phyloP scores from a whole-genome alignment of 2,797 vertebrate genomes.

The Pseudochirops corinnae region DNA sequence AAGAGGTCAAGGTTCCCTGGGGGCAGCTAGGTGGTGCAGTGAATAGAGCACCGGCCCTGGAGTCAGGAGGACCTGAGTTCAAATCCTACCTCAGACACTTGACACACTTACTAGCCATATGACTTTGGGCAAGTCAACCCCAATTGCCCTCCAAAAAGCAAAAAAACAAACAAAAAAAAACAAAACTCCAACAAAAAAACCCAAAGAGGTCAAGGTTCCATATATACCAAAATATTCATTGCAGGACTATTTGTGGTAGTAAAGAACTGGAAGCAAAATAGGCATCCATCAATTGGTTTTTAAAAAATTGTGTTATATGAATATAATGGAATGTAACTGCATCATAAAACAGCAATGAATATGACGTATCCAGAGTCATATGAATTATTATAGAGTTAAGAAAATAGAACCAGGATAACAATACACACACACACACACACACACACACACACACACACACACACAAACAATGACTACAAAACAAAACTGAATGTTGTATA shows the following conservation, averaged over 20 bases:
- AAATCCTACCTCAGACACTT: no score
- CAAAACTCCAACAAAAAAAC: no score
- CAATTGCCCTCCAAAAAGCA: no score
- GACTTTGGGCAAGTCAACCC: no score
- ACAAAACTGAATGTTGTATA: neutral
- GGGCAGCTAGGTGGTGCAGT: no score
- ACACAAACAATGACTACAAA: neutral
- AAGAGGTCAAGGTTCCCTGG: neutral
- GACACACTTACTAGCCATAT: no score
- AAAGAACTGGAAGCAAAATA: neutral
- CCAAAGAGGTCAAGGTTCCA: neutral
- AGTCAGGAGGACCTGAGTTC: no score
- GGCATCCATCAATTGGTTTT: neutral
- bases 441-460: no score
- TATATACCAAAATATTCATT: neutral
- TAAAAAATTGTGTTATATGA: neutral
- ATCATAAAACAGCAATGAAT: neutral
- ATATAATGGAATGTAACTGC: neutral
- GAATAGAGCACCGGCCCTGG: no score
- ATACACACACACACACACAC: neutral
- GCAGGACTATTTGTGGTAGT: neutral
- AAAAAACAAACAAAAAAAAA: no score
- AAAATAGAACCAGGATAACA: neutral
- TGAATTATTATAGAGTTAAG: neutral
- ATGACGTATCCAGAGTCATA: neutral